These are phyloP conservation scores for Perdita meconis DNA, from an alignment of 2,888 invertebrate genomes.

Conservation along the genomic window DNA sequence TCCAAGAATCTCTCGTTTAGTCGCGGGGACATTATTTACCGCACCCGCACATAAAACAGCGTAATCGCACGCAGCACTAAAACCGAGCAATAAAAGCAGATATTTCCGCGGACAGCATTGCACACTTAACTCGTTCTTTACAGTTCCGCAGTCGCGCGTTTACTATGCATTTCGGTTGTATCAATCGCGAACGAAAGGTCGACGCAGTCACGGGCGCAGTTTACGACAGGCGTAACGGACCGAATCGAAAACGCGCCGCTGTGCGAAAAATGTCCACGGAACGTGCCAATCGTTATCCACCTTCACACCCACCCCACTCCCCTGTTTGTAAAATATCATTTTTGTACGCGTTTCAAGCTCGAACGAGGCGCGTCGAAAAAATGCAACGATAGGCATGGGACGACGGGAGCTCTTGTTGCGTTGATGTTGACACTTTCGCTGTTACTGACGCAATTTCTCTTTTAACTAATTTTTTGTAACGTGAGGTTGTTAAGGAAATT, in stretches of 20 bases:
- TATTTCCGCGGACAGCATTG: neutral
- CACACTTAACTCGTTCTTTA: neutral
- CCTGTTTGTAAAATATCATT: neutral
- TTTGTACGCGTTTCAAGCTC: neutral
- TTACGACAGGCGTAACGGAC: neutral
- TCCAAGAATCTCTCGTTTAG: too few species aligned
- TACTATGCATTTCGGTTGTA: slow-evolving; percentile 1
- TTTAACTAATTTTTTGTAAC: too few species aligned
- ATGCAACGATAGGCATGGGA: slow-evolving; percentile 3
- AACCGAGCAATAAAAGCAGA: neutral
- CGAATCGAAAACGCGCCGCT: neutral
- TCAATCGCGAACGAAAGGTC: slow-evolving; percentile 20
- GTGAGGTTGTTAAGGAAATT: too few species aligned
- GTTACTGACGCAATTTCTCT: too few species aligned
- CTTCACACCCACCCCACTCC: too few species aligned
- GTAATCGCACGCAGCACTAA: neutral
- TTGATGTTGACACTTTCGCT: too few species aligned
- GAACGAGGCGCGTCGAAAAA: neutral
- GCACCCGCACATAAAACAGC: too few species aligned
- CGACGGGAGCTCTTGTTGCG: too few species aligned
- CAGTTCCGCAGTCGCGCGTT: neutral
- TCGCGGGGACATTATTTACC: too few species aligned
- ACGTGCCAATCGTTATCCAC: neutral
- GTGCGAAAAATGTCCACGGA: neutral
- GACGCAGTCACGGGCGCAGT: neutral